Evolutionary conservation across 2,888 invertebrate genomes (phyloP), one percentile per base, ranked within the genome.

Genomic region (Scaeva pyrastri): DNA sequence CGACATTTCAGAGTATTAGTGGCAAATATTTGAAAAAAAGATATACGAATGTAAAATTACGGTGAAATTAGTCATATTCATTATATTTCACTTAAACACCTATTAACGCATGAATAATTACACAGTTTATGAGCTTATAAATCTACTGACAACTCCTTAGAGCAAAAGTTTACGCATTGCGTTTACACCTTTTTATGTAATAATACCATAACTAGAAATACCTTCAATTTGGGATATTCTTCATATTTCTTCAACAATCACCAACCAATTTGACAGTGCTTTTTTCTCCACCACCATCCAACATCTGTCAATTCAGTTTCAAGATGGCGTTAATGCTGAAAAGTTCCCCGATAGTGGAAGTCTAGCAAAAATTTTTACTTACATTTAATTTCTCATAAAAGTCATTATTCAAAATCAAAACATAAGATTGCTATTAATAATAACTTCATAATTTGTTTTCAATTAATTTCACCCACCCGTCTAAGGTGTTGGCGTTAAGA

Each of bases 241-340:
- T 0, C 19, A 26, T 19, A n/a, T 58, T 21, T 39, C 10, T 39
- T 52, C 52, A 39, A 1, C 26, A 64, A 48, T 60, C 62, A 78
- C 72, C 68, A 79, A 19, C 58, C 10, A 14, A 12, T 31, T 73
- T 87, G 84, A 88, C 88, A 88, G 81, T 83, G 87, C 83, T 88
- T 86, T 88, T 88, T 88, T 88, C 16, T 31, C 66, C 48, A 19
- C 21, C 23, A 43, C 62, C 41, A 26, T 19, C 23, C 8, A 41
- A 2, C 74, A 77, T 71, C 76, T 85, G 76, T 85, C 85, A 85
- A 23, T 16, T 72, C 80, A 88, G 88, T 88, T 88, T 86, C 88
- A 89, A 89, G 84, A 89, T 89, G 89, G 89, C 89, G 89, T 88
- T 89, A 68, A 80, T 83, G 79, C 62, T 66, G 74, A 83, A 83